Evolutionary conservation across 2,888 invertebrate genomes (phyloP), one percentile per base, ranked within the genome.

Genomic region (Camponotus fellah): DNA sequence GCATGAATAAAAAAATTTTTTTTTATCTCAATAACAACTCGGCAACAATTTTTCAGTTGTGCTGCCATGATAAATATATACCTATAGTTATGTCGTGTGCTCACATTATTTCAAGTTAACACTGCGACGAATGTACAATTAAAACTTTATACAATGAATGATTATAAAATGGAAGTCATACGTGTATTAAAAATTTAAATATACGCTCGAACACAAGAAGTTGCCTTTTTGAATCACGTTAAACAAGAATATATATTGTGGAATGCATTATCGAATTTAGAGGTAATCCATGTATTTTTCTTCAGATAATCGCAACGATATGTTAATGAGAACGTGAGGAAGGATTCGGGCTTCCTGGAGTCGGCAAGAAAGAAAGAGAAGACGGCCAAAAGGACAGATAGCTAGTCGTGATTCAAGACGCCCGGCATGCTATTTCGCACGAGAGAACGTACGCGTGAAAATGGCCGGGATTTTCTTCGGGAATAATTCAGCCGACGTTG

Each of bases 401-500:
- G 46, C 37, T 8, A 46, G 72, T 46, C 76, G 72, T 79, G 74
- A 66, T 53, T 53, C 46, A 17, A 43, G 49, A 85, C 80, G 74
- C 60, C 46, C 40, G 32, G 14, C 40, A 62, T 79, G 68, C 65
- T 43, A 74, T 17, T 58, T 58, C 65, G 65, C 53, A 60, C n/a
- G 76, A 32, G n/a, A 58, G n/a, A 60, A 74, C 34, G 56, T 71
- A 56, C 37, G 76, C 53, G 84, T 77, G 69, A 77, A 90, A 86
- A 87, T 85, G 77, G 84, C 65, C 80, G 17, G 66, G 40, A 85
- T 86, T 83, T 82, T 82, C 74, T 12, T 37, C 83, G 75, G 62
- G 85, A 83, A 86, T 85, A 86, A 86, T 88, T 84, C 85, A 76
- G 84, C 80, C 84, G 85, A 80, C 79, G 82, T 71, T 86, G 65